phyloP scores from a whole-genome alignment of 2,888 invertebrate species.

The Nemoura dubitans region DNA sequence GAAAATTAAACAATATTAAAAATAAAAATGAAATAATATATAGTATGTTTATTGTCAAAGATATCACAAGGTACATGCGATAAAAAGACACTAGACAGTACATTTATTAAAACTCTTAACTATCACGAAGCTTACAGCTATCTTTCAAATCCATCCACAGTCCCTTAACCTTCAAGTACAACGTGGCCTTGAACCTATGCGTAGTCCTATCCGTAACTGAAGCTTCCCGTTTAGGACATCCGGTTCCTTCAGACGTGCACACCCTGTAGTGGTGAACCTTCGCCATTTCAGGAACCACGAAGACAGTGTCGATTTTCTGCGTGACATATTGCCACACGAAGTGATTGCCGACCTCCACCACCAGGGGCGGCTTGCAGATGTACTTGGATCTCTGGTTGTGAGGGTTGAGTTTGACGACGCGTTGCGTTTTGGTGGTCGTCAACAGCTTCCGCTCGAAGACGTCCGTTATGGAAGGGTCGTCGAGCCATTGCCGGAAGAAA shows the following conservation, averaged over 20 bases:
- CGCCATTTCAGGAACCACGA: conserved; percentile 84
- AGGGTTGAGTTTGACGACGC: conserved; percentile 84
- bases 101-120: too few relatives aligned
- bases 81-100: too few relatives aligned
- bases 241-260: conserved; percentile 78
- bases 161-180: conserved; percentile 40
- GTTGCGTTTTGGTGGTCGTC: conserved; percentile 80
- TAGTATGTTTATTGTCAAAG: too few relatives aligned
- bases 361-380: conserved; percentile 82
- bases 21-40: too few relatives aligned
- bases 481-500: conserved; percentile 84
- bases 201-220: conserved; percentile 84
- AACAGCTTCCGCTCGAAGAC: conserved; percentile 67
- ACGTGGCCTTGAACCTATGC: conserved; percentile 66
- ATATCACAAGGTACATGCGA: too few relatives aligned
- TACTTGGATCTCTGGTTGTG: conserved; percentile 93
- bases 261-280: conserved; percentile 83
- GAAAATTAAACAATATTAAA: background rate
- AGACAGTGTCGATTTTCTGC: conserved; percentile 74
- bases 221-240: background rate
- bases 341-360: conserved; percentile 91
- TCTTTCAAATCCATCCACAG: conserved; percentile 46
- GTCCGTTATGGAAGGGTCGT: conserved; percentile 65
- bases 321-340: conserved; percentile 92
- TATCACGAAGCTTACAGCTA: conserved; percentile 45